These are phyloP conservation scores for Rhinogobio ventralis DNA, from an alignment of 2,797 vertebrate genomes.

Conservation along the genomic window DNA sequence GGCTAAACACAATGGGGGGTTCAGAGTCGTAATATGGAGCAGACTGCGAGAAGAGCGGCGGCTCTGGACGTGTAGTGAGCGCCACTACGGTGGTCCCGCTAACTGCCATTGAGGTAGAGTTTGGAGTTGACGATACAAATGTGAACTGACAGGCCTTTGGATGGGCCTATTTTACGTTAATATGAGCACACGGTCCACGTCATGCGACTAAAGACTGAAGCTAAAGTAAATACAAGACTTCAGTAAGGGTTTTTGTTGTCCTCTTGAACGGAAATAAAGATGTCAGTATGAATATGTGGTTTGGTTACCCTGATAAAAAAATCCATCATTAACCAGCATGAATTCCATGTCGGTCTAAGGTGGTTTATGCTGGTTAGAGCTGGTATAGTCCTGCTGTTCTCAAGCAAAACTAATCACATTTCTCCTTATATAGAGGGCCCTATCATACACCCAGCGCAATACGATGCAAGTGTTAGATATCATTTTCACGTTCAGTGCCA, in stretches of 20 bases:
- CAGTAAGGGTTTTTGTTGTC: constrained; percentile 5
- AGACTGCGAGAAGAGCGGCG: constrained; percentile 34
- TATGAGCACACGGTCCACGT: constrained; percentile 5
- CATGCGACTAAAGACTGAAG: constrained; percentile 17
- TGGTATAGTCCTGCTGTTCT: not conserved
- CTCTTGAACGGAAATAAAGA: constrained; percentile 23
- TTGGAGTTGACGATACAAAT: constrained; percentile 11
- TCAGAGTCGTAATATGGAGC: constrained; percentile 54
- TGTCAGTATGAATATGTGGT: constrained; percentile 21
- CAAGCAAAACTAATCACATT: not conserved
- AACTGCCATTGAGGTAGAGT: constrained; percentile 30
- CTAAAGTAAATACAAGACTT: constrained; percentile 28
- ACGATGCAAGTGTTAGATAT: too few relatives aligned
- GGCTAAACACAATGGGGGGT: constrained; percentile 51
- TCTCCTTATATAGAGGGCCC: not conserved
- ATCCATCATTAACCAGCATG: not conserved
- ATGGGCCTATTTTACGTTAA: constrained; percentile 17
- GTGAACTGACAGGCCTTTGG: constrained; percentile 16
- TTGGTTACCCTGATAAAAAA: not conserved
- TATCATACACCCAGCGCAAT: too few relatives aligned
- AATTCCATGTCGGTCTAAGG: not conserved
- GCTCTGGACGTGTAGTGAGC: constrained; percentile 1
- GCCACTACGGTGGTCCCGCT: constrained; percentile 47
- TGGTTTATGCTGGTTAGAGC: not conserved
- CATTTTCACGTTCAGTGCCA: too few relatives aligned